phyloP scores from a whole-genome alignment of 2,797 vertebrate genomes.

The Odontamblyopus lacepedii region DNA sequence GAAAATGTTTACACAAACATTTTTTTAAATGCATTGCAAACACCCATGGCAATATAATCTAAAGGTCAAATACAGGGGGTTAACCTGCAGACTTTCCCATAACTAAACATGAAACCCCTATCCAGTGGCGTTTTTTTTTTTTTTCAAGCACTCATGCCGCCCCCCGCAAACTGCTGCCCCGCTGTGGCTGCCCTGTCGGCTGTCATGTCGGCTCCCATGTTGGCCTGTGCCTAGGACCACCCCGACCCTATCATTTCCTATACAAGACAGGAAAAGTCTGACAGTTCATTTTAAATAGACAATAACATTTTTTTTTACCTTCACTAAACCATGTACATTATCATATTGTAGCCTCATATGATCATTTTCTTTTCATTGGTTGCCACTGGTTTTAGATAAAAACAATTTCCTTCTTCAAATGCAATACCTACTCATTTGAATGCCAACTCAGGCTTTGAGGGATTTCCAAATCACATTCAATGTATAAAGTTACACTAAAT shows the following conservation, averaged over 20 bases:
- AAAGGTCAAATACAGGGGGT: no score
- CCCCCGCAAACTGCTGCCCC: no score
- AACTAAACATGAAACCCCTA: neutral
- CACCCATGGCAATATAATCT: neutral
- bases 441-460: neutral
- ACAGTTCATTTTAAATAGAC: neutral
- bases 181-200: no score
- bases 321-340: no score
- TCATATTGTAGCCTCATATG: no score
- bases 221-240: no score
- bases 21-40: neutral
- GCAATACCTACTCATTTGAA: neutral
- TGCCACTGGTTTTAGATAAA: neutral
- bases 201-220: no score
- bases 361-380: neutral
- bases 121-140: no score
- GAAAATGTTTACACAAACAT: constrained; percentile 13
- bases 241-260: neutral
- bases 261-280: neutral
- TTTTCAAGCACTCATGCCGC: no score
- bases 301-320: neutral
- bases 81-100: neutral
- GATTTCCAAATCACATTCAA: neutral
- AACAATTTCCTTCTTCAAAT: neutral
- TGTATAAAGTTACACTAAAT: neutral